Evolutionary conservation across 2,797 vertebrate genomes (phyloP), one percentile per base, ranked within the genome.

Genomic region (Clarias fuscus): DNA sequence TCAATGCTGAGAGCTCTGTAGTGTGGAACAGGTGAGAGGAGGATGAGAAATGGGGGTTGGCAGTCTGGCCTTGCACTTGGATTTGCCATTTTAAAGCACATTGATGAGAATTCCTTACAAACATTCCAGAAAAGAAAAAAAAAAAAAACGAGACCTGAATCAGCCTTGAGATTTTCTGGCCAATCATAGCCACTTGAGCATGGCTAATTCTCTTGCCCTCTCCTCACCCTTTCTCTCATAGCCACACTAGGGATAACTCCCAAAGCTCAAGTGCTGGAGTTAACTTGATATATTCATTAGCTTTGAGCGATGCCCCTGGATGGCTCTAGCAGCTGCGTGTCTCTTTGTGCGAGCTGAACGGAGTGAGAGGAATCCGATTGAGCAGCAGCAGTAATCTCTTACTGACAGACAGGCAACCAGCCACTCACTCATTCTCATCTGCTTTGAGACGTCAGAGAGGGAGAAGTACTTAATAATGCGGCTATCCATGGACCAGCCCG

Each of bases 281-380:
- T 91, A 92, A 93, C 93, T 91, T 92, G 93, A 93, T 94, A 93
- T 93, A 93, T 94, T 94, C 92, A 94, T 93, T 90, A 91, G 89
- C 56, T 88, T 83, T 94, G 91, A 93, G 88, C 90, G 90, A 93
- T 92, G 86, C 89, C 87, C 81, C 87, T 88, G 89, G 86, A 91
- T 85, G 82, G 70, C 72, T 88, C 87, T 77, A 79, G 86, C 90
- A 91, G 90, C 90, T 91, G 89, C 83, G 67, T 56, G 83, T 73
- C 76, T 84, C 86, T 89, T 90, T 91, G 89, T 87, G 89, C 77
- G 48, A 80, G 84, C 72, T 79, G 85, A 86, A 71, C 15, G 37
- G 76, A 84, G 82, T 84, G 85, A 81, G 82, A 88, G 61, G 85
- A 86, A 83, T 71, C 75, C 81, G 85, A 83, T 87, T 86, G 89